Evolutionary conservation across 2,888 invertebrate genomes (phyloP).

Genomic region (Anodontia alba): DNA sequence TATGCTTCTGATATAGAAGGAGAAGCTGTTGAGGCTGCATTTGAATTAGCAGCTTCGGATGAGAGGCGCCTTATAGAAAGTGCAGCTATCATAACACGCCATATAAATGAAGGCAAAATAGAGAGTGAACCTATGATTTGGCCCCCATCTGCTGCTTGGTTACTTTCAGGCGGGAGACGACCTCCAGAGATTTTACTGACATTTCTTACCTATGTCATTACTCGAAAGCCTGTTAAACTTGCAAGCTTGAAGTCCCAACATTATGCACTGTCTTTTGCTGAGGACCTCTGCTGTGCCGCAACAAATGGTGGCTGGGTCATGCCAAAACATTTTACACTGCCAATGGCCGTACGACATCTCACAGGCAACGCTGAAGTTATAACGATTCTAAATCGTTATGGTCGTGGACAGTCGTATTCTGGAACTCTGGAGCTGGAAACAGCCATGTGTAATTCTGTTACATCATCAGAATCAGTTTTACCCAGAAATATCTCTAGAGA

Average conservation of each 20-base stretch:
- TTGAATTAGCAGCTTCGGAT: constrained; percentile 51
- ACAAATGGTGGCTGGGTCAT: constrained; percentile 49
- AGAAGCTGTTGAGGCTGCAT: constrained; percentile 35
- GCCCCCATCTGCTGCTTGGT: not conserved
- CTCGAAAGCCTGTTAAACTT: not conserved
- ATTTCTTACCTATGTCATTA: not conserved
- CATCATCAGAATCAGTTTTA: not conserved
- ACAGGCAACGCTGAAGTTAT: constrained; percentile 56
- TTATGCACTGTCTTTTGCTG: not conserved
- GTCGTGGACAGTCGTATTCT: constrained; percentile 33
- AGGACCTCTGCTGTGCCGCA: constrained; percentile 48
- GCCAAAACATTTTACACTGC: constrained; percentile 42
- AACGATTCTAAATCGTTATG: constrained; percentile 40
- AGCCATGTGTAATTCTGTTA: constrained; percentile 32
- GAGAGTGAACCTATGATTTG: not conserved
- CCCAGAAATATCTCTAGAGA: not conserved
- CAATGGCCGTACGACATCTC: constrained; percentile 49
- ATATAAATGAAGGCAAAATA: not conserved
- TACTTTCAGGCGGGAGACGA: not conserved
- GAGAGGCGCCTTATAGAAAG: constrained; percentile 38
- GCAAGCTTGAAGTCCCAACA: not conserved
- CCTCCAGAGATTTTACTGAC: not conserved
- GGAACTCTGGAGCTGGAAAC: constrained; percentile 34
- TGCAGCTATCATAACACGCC: constrained; percentile 40
- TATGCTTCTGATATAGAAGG: not conserved